Conservation (phyloP, 2,888 invertebrate genomes). For the Philhelius pedissequus region DNA sequence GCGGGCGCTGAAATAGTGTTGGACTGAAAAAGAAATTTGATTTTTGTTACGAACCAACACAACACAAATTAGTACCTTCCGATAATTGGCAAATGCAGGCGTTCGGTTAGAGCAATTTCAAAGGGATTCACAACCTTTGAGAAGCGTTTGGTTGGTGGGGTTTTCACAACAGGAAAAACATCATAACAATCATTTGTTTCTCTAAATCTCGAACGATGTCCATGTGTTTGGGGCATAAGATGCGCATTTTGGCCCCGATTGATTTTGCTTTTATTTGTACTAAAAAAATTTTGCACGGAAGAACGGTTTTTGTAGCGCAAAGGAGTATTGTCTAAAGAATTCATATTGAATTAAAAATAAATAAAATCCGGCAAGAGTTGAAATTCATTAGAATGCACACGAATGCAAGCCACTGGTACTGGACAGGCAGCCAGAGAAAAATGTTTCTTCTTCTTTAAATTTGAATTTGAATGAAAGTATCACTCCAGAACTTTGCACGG, state of each 20-base stretch:
- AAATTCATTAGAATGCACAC: background rate
- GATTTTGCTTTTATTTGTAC: constrained; percentile 18
- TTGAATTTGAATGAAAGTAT: background rate
- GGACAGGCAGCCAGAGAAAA: too few relatives aligned
- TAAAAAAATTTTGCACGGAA: constrained; percentile 25
- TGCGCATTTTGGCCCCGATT: background rate
- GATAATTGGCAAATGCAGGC: constrained; percentile 82
- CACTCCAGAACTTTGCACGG: background rate
- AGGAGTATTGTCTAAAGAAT: constrained; percentile 39
- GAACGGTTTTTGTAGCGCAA: constrained; percentile 41
- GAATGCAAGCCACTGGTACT: background rate
- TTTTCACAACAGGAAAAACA: constrained; percentile 74
- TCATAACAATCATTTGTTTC: constrained; percentile 68
- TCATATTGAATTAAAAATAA: constrained; percentile 26
- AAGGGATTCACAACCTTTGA: constrained; percentile 83
- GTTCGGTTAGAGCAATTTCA: constrained; percentile 81
- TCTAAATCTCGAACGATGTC: constrained; percentile 2
- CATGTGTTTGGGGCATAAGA: background rate
- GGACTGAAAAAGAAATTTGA: constrained; percentile 71
- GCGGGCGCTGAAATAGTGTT: constrained; percentile 76
- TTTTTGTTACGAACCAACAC: background rate
- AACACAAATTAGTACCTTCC: constrained; percentile 81
- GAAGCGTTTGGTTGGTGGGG: constrained; percentile 81
- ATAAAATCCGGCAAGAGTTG: background rate
- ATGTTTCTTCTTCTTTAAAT: background rate